These are phyloP conservation scores for Plagodis dolabraria DNA, from an alignment of 2,888 invertebrate species.

Conservation along the genomic window DNA sequence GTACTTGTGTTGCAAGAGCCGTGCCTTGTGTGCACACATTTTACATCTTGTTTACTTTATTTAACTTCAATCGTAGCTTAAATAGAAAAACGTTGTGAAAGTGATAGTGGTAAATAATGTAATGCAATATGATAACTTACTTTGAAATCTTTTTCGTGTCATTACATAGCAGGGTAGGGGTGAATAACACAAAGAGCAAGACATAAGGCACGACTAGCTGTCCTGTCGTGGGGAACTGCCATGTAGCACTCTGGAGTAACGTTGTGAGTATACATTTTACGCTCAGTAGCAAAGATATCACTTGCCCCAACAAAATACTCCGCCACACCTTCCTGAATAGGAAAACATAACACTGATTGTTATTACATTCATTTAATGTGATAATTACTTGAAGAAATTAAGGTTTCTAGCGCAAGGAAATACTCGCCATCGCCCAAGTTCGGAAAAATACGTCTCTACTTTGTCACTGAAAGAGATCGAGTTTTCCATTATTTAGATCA, in stretches of 20 bases:
- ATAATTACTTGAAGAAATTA: slow-evolving; percentile 6
- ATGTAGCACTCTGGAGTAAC: slow-evolving; percentile 87
- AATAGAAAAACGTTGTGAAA: no score
- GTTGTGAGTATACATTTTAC: slow-evolving; percentile 91
- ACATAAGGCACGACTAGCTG: slow-evolving; percentile 93
- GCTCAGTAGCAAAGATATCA: slow-evolving; percentile 90
- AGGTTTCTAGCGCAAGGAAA: slow-evolving; percentile 17
- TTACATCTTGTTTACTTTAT: no score
- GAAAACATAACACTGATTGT: slow-evolving; percentile 35
- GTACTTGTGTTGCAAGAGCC: no score
- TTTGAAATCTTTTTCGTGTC: slow-evolving; percentile 87
- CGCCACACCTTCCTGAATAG: slow-evolving; percentile 88
- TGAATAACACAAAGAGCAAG: slow-evolving; percentile 90
- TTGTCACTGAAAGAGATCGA: slow-evolving; percentile 85
- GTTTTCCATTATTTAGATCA: slow-evolving; percentile 63
- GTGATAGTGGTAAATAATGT: slow-evolving; percentile 5
- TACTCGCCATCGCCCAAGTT: slow-evolving; percentile 89
- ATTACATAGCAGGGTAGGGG: slow-evolving; percentile 90
- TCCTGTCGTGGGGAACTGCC: slow-evolving; percentile 90
- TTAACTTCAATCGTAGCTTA: no score
- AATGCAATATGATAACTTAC: slow-evolving; percentile 70
- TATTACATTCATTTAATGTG: slow-evolving; percentile 5
- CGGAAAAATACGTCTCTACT: slow-evolving; percentile 87
- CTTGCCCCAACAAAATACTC: slow-evolving; percentile 89
- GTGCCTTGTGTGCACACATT: no score